Conservation (phyloP, 2,888 invertebrate species). For the Hypselothyrea guttata region DNA sequence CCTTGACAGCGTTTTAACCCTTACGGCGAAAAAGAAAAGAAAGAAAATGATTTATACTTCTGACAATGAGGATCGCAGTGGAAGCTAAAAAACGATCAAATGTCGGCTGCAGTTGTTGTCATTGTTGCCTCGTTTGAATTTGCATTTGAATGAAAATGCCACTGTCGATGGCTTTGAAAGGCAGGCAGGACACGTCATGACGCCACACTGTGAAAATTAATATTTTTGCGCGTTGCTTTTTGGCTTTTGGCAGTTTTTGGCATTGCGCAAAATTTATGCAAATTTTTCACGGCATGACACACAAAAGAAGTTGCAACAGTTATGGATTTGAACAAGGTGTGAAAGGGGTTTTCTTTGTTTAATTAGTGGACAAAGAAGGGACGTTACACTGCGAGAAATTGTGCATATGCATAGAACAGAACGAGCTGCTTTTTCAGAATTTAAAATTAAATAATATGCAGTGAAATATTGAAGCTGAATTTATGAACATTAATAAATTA, state of each 20-base stretch:
- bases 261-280: conserved; percentile 74
- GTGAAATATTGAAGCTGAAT: no score
- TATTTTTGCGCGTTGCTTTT: conserved; percentile 64
- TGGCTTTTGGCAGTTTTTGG: conserved; percentile 61
- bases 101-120: conserved; percentile 63
- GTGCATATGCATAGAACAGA: no score
- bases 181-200: conserved; percentile 57
- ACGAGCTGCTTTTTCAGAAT: no score
- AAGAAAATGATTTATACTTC: conserved; percentile 69
- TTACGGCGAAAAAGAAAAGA: conserved; percentile 34
- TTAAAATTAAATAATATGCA: no score
- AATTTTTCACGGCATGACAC: conserved; percentile 57
- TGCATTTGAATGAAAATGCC: conserved; percentile 72
- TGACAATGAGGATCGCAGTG: conserved; percentile 39
- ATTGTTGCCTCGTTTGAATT: conserved; percentile 78
- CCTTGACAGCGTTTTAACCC: conserved; percentile 67
- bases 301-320: conserved; percentile 67
- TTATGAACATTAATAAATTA: no score
- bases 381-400: conserved; percentile 29
- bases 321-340: conserved; percentile 59
- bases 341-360: conserved; percentile 72
- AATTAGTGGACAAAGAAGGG: conserved; percentile 64
- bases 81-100: conserved; percentile 72
- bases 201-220: conserved; percentile 80
- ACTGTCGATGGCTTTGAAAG: conserved; percentile 5